Evolutionary conservation across 2,113 vertebrate genomes (phyloP).

Genomic region (Heliornis fulica): DNA sequence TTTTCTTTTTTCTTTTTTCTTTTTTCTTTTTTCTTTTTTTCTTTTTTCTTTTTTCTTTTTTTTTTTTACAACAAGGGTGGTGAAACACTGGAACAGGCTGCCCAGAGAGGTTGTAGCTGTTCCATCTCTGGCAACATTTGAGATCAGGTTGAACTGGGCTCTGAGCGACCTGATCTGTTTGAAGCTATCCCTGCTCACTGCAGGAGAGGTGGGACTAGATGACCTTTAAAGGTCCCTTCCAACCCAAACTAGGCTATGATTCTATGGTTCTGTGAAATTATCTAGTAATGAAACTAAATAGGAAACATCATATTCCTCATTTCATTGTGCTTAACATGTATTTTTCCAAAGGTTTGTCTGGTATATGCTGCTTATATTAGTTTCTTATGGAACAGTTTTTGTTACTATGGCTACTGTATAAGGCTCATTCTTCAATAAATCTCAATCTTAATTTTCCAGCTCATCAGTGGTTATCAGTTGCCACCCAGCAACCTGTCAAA

Average conservation of each 20-base stretch:
- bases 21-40: background rate
- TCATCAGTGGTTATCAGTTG: conserved; percentile 84
- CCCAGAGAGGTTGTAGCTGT: background rate
- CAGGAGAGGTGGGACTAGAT: background rate
- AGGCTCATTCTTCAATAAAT: background rate
- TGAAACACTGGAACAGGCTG: background rate
- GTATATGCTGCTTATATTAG: background rate
- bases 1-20: background rate
- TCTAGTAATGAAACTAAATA: background rate
- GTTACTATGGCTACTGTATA: background rate
- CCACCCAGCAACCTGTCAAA: conserved; percentile 66
- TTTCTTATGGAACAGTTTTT: background rate
- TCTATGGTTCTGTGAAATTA: background rate
- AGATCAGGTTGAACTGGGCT: background rate
- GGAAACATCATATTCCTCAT: background rate
- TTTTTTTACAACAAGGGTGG: background rate
- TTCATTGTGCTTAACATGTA: background rate
- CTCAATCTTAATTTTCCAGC: conserved; percentile 66
- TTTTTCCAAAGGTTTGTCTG: background rate
- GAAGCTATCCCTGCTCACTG: background rate
- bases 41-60: background rate
- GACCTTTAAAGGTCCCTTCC: background rate
- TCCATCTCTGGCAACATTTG: background rate
- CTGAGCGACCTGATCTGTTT: background rate
- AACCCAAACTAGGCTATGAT: background rate